Conservation (phyloP, 2,888 invertebrate species). For the Polydrusus cervinus region DNA sequence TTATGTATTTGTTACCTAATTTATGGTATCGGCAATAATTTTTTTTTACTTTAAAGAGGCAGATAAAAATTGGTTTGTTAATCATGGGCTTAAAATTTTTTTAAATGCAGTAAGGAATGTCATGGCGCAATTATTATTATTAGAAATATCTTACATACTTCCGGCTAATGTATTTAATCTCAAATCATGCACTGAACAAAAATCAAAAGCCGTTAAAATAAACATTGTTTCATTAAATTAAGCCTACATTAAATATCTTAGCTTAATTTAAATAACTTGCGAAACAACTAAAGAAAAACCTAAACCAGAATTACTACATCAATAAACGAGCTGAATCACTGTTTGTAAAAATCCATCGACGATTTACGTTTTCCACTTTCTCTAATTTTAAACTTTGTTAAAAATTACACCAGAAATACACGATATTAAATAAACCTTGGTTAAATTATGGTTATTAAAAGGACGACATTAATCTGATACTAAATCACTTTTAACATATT, state of each 20-base stretch:
- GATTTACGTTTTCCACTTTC: slow-evolving; percentile 52
- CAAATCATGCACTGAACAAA: not conserved
- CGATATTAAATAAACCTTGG: slow-evolving; percentile 53
- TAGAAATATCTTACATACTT: slow-evolving; percentile 10
- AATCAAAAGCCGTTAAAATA: slow-evolving; percentile 46
- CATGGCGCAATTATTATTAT: too few species aligned
- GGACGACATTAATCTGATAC: slow-evolving; percentile 59
- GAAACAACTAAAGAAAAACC: slow-evolving; percentile 43
- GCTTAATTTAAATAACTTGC: slow-evolving; percentile 35
- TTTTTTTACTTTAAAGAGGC: too few species aligned
- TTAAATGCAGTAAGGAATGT: too few species aligned
- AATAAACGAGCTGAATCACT: slow-evolving; percentile 46
- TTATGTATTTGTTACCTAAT: too few species aligned
- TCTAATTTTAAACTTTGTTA: slow-evolving; percentile 53
- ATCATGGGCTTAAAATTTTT: too few species aligned
- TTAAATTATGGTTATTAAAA: slow-evolving; percentile 58
- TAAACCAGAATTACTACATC: slow-evolving; percentile 48
- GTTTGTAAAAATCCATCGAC: slow-evolving; percentile 53
- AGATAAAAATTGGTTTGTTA: too few species aligned
- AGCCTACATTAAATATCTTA: slow-evolving; percentile 34
- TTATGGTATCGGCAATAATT: too few species aligned
- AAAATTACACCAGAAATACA: slow-evolving; percentile 50
- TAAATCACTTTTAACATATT: slow-evolving; percentile 63
- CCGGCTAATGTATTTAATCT: slow-evolving; percentile 16
- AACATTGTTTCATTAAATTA: slow-evolving; percentile 35